Percentiles rank a stretch among this genome's conserved stretches.
These are phyloP conservation scores for Thamnophis elegans DNA, from an alignment of 2,797 vertebrate species.

Conservation along the genomic window DNA sequence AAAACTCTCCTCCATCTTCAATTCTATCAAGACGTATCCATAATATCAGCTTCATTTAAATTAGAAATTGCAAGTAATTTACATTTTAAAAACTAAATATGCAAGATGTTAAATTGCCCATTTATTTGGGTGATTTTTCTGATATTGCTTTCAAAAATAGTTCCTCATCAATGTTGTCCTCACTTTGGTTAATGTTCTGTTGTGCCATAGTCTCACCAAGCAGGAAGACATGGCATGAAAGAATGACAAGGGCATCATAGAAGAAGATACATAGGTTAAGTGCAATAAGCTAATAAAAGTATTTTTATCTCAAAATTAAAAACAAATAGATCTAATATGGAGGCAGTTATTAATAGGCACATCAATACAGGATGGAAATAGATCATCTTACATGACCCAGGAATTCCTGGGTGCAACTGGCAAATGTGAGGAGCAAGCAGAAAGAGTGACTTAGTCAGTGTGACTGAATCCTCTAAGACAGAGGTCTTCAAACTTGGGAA, in stretches of 20 bases:
- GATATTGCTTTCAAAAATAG: background rate
- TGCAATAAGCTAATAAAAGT: background rate
- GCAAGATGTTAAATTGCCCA: background rate
- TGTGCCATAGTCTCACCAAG: background rate
- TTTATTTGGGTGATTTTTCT: constrained; percentile 8
- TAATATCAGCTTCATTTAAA: background rate
- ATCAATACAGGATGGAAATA: background rate
- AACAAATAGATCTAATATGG: background rate
- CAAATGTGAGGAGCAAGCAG: background rate
- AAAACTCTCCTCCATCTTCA: background rate
- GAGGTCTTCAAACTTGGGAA: no score
- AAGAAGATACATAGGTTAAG: background rate
- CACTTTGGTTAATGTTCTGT: background rate
- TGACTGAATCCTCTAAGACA: background rate
- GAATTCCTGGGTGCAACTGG: background rate
- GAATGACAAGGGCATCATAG: background rate
- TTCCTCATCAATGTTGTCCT: background rate
- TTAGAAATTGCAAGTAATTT: background rate
- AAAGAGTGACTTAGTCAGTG: background rate
- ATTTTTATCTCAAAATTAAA: background rate
- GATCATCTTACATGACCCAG: background rate
- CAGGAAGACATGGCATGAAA: background rate
- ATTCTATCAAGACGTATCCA: background rate
- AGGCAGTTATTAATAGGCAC: background rate
- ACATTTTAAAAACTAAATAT: background rate